Conservation (phyloP, 35 echinoderm and acorn worm species). For the Lytechinus pictus region DNA sequence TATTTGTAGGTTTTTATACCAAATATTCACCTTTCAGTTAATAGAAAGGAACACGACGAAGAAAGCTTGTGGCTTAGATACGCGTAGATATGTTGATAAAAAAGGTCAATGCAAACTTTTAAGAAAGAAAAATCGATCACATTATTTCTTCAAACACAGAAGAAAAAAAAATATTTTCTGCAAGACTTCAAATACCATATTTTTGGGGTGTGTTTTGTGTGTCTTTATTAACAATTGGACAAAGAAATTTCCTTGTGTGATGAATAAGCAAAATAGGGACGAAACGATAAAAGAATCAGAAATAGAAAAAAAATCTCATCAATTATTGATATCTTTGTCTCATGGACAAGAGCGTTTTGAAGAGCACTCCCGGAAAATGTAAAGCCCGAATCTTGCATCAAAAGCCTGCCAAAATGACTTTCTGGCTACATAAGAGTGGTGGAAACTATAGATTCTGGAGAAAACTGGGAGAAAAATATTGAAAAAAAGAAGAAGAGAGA, state of each 20-base stretch:
- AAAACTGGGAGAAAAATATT: neutral
- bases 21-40: too few relatives aligned
- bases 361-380: neutral
- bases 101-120: neutral
- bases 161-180: neutral
- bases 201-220: neutral
- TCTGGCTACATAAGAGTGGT: neutral
- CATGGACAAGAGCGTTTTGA: neutral
- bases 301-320: neutral
- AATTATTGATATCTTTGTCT: conserved; percentile 41
- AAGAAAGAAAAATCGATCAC: neutral
- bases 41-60: neutral
- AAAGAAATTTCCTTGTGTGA: neutral
- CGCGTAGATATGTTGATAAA: neutral
- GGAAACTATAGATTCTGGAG: neutral
- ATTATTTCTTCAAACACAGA: neutral
- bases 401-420: neutral
- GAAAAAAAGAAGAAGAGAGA: conserved; percentile 19
- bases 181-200: neutral
- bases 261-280: neutral
- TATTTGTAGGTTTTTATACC: too few relatives aligned
- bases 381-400: neutral
- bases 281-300: neutral
- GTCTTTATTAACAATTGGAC: neutral
- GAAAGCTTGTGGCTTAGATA: neutral